Base-by-base conservation (phyloP, 2,888 invertebrate species). In the Agrilus biguttatus region DNA sequence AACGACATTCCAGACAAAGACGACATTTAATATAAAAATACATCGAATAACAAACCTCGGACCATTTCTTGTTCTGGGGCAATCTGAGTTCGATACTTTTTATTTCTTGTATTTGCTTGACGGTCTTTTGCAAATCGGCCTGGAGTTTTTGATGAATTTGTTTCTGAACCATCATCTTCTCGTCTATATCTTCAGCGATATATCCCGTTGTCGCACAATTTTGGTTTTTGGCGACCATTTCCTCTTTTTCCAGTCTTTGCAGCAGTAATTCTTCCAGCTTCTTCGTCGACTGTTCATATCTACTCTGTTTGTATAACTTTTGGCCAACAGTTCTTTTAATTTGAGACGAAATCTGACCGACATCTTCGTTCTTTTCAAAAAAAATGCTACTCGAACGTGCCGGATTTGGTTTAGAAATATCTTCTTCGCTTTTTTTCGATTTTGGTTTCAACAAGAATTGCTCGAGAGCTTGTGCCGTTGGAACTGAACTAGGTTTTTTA, bases 41-140 rank as follows among this genome's bases (percentile, higher is more conserved):
- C 17, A 13, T 13, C 14, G 8, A 36, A 36, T 14, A 14, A 17
- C 36, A 14, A 36, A 66, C 65, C 64, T 65, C 62, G 45, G 50
- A 60, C 66, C 66, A 67, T 47, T 65, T 67, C 52, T 63, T 51
- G 51, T 67, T 67, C 47, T 69, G 69, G 19, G 68, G 68, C 48
- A 64, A 51, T 46, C 66, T 52, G 47, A 63, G 51, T 52, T 69
- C 69, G 42, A 65, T 67, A 49, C 65, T 65, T 53, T 68, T 67
- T 43, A 66, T 66, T 49, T 68, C 68, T 53, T 69, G 69, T 42
- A 69, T 69, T 44, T 67, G 66, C 49, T 68, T 68, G 14, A 69
- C 69, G 10, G 69, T 68, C 49, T 67, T 64, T 48, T 68, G 65
- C 49, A 69, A 54, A 57, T 69, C 69, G 10, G 67, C 66, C 37